Conservation (phyloP, 1,140 invertebrate species). For the Forficula auricularia region DNA sequence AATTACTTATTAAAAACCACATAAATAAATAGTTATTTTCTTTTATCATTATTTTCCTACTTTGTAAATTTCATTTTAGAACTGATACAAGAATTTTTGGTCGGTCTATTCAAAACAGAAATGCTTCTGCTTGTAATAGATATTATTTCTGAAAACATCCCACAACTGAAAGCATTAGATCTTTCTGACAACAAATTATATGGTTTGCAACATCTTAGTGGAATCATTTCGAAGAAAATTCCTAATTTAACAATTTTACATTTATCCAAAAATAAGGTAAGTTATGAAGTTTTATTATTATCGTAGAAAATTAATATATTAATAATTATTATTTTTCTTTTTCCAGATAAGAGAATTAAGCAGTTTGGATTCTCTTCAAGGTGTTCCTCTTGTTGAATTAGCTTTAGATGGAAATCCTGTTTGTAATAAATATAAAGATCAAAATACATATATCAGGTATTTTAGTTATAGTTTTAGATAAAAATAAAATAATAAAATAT, state of each 20-base stretch:
- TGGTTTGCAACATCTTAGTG: slow-evolving; percentile 42
- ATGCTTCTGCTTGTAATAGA: slow-evolving; percentile 56
- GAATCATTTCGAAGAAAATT: slow-evolving; percentile 38
- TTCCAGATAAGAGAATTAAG: slow-evolving; percentile 48
- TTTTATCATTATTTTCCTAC: too few relatives aligned
- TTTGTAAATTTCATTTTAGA: slow-evolving; percentile 29
- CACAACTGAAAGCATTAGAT: slow-evolving; percentile 61
- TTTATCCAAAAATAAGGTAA: slow-evolving; percentile 66
- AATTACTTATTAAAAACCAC: too few relatives aligned
- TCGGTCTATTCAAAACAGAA: slow-evolving; percentile 47
- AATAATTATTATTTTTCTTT: slow-evolving; percentile 1
- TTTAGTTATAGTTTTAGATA: slow-evolving; percentile 14
- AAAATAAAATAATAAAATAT: slow-evolving; percentile 10
- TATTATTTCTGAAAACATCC: slow-evolving; percentile 65
- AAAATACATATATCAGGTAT: slow-evolving; percentile 73
- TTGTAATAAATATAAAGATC: slow-evolving; percentile 55
- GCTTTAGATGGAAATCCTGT: slow-evolving; percentile 64
- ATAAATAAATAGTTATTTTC: too few relatives aligned
- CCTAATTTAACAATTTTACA: slow-evolving; percentile 61
- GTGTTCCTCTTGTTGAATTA: slow-evolving; percentile 52
- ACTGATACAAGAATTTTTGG: slow-evolving; percentile 47
- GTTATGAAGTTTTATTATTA: slow-evolving; percentile 12
- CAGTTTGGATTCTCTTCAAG: slow-evolving; percentile 49
- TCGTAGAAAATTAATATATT: too few relatives aligned
- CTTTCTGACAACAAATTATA: slow-evolving; percentile 63